Conservation (phyloP, 2,113 vertebrate genomes). For the Eclectus roratus region DNA sequence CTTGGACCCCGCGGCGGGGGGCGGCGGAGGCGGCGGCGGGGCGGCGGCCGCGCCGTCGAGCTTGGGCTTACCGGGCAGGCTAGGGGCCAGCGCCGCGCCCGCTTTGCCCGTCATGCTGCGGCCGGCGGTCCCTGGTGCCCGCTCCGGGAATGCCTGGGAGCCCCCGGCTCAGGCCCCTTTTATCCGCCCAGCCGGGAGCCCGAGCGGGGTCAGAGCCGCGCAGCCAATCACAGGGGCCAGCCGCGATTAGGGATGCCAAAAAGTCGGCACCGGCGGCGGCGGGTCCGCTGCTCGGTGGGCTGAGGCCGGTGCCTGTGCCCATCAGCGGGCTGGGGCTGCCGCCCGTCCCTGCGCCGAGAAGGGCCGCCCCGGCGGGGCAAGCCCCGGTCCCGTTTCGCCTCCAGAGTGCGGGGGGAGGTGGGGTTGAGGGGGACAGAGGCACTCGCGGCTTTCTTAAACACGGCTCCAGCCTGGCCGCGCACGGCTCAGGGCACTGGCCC, state of each 20-base stretch:
- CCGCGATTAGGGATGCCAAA: conserved; percentile 86
- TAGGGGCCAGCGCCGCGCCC: conserved; percentile 77
- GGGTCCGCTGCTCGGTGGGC: not conserved
- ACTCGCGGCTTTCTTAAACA: not conserved
- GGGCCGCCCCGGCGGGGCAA: not conserved
- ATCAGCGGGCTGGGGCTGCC: not conserved
- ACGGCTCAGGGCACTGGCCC: not conserved
- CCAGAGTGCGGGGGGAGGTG: not conserved
- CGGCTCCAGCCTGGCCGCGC: not conserved
- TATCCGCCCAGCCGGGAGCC: conserved; percentile 95
- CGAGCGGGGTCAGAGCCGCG: conserved; percentile 85
- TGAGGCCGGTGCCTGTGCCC: conserved; percentile 1
- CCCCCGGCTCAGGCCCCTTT: conserved; percentile 91
- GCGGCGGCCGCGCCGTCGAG: conserved; percentile 69
- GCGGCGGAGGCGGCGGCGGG: conserved; percentile 58
- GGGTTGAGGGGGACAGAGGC: not conserved
- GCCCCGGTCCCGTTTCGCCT: not conserved
- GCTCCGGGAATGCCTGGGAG: conserved; percentile 84
- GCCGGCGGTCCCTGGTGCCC: conserved; percentile 84
- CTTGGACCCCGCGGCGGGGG: conserved; percentile 23
- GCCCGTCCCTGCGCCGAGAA: not conserved
- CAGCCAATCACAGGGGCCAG: conserved; percentile 90
- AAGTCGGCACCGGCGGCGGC: conserved; percentile 63
- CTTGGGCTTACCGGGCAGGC: conserved; percentile 77
- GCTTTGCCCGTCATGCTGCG: conserved; percentile 92